Conservation (phyloP, 2,797 vertebrate genomes). For the Sebastes vulpes region DNA sequence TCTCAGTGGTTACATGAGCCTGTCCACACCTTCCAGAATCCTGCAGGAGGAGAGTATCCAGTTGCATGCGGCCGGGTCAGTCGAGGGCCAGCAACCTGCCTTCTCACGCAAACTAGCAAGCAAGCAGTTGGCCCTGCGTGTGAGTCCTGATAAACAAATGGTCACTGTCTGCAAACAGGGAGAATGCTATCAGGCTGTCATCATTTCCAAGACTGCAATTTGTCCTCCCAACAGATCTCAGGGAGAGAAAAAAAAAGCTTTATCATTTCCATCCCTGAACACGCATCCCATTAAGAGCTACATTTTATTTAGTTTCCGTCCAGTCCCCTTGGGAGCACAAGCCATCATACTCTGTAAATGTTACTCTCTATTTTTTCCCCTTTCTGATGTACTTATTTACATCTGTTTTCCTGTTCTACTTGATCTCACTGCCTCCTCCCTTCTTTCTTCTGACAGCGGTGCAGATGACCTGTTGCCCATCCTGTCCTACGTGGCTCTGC, state of each 20-base stretch:
- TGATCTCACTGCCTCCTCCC: not conserved
- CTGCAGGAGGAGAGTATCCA: constrained; percentile 63
- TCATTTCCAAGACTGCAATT: constrained; percentile 64
- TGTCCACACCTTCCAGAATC: constrained; percentile 64
- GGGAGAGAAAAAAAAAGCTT: constrained; percentile 20
- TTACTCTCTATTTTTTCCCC: not conserved
- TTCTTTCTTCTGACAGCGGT: constrained; percentile 81
- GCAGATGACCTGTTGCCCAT: constrained; percentile 96
- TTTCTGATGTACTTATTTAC: constrained; percentile 28
- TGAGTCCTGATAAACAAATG: constrained; percentile 73
- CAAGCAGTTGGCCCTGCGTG: constrained; percentile 61
- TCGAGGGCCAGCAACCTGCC: constrained; percentile 48
- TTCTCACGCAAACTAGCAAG: constrained; percentile 81
- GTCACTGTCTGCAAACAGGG: constrained; percentile 66
- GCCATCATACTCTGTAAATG: constrained; percentile 24
- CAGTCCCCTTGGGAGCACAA: constrained; percentile 16
- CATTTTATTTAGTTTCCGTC: constrained; percentile 32
- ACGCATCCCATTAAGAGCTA: constrained; percentile 46
- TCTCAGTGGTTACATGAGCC: constrained; percentile 58
- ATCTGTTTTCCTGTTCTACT: not conserved
- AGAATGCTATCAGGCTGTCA: constrained; percentile 70
- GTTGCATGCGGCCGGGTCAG: constrained; percentile 68
- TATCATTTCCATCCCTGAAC: constrained; percentile 60
- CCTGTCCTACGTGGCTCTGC: constrained; percentile 93
- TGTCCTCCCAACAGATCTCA: constrained; percentile 60